These are phyloP conservation scores for Cheilosia variabilis DNA, from an alignment of 2,888 invertebrate species.

Conservation along the genomic window DNA sequence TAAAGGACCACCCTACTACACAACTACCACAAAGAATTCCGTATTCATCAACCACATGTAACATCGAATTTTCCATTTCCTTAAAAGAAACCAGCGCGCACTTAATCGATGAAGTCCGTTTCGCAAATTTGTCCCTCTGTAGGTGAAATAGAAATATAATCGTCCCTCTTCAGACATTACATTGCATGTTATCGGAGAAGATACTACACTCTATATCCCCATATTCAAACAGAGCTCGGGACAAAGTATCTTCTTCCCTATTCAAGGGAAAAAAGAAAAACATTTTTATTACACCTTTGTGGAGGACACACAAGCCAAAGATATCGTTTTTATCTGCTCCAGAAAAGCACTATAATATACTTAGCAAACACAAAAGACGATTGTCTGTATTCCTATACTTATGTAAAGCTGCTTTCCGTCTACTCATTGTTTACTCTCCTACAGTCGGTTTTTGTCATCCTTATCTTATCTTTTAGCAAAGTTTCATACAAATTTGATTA, in stretches of 20 bases:
- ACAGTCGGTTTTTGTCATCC: not conserved
- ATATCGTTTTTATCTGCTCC: not conserved
- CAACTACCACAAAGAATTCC: no score
- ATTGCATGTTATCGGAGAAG: not conserved
- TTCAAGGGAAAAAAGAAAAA: not conserved
- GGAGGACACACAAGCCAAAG: not conserved
- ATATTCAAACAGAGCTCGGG: not conserved
- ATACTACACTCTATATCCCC: not conserved
- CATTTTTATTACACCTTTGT: not conserved
- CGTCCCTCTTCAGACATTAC: no score
- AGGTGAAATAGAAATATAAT: no score
- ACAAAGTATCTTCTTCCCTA: not conserved
- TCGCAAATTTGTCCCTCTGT: no score
- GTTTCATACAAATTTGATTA: not conserved
- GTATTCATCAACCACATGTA: no score
- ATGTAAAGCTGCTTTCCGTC: not conserved
- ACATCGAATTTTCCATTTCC: no score
- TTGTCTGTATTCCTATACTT: not conserved
- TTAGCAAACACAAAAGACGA: not conserved
- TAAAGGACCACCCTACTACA: no score
- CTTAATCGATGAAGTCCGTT: no score
- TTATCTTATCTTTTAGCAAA: not conserved
- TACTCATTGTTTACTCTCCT: not conserved
- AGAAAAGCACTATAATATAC: not conserved
- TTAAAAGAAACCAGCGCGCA: no score